These are phyloP conservation scores for Electrophaes corylata DNA, from an alignment of 2,888 invertebrate genomes.

Conservation along the genomic window DNA sequence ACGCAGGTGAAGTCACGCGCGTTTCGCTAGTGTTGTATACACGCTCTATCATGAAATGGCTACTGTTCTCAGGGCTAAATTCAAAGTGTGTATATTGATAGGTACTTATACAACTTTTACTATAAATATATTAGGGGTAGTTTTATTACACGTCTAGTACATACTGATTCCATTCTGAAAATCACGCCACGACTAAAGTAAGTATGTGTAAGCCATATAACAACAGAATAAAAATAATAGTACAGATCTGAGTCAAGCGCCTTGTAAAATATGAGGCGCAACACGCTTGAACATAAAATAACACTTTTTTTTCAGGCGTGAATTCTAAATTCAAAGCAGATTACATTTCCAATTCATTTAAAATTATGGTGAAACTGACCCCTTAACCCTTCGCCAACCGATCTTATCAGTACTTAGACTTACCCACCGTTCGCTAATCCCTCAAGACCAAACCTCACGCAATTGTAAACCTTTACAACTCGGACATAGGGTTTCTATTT, in stretches of 20 bases:
- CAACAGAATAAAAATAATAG: no score
- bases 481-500: conserved; percentile 17
- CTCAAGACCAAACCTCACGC: conserved; percentile 40
- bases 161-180: no score
- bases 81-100: no score
- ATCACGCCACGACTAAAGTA: no score
- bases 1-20: no score
- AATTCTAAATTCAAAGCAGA: conserved; percentile 1
- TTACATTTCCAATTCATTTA: conserved; percentile 22
- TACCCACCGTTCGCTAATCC: conserved; percentile 22
- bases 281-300: neutral
- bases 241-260: neutral
- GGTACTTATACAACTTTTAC: no score
- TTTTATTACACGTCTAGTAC: no score
- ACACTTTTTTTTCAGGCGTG: neutral
- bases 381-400: conserved; percentile 38
- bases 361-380: conserved; percentile 25
- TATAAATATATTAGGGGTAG: no score
- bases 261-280: neutral
- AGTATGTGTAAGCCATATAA: no score
- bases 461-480: conserved; percentile 5
- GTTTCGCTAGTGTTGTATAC: no score
- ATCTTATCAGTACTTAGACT: conserved; percentile 27
- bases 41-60: no score
- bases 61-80: no score